Percentiles rank a stretch among this genome's conserved stretches.
These are phyloP conservation scores for Chaenocephalus aceratus DNA, from an alignment of 2,113 vertebrate species.

Conservation along the genomic window DNA sequence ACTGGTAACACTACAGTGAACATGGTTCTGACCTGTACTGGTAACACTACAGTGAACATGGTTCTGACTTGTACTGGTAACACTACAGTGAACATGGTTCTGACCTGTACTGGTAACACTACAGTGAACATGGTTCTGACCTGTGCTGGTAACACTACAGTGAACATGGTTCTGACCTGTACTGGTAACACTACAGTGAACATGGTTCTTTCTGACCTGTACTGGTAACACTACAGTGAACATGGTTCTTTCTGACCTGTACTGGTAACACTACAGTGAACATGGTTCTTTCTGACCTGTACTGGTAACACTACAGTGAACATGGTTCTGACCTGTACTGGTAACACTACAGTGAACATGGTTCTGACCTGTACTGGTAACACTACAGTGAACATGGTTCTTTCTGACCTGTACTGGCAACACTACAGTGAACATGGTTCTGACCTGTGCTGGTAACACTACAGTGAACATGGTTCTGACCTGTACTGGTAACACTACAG, in stretches of 20 bases:
- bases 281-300: not conserved
- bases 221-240: not conserved
- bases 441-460: slow-evolving; percentile 82
- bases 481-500: not conserved
- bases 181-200: slow-evolving; percentile 72
- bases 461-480: not conserved
- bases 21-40: slow-evolving; percentile 70
- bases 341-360: not conserved
- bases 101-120: not conserved
- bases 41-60: slow-evolving; percentile 67
- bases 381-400: not conserved
- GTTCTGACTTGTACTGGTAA: not conserved
- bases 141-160: not conserved
- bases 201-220: not conserved
- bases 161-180: slow-evolving; percentile 63
- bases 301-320: not conserved
- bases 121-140: not conserved
- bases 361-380: not conserved
- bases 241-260: slow-evolving; percentile 72
- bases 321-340: no score
- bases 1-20: not conserved
- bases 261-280: slow-evolving; percentile 72
- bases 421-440: not conserved
- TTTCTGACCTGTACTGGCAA: slow-evolving; percentile 79
- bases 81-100: not conserved